These are phyloP conservation scores for Zaprionus tsacasi DNA, from an alignment of 1,140 invertebrate genomes.

Conservation along the genomic window DNA sequence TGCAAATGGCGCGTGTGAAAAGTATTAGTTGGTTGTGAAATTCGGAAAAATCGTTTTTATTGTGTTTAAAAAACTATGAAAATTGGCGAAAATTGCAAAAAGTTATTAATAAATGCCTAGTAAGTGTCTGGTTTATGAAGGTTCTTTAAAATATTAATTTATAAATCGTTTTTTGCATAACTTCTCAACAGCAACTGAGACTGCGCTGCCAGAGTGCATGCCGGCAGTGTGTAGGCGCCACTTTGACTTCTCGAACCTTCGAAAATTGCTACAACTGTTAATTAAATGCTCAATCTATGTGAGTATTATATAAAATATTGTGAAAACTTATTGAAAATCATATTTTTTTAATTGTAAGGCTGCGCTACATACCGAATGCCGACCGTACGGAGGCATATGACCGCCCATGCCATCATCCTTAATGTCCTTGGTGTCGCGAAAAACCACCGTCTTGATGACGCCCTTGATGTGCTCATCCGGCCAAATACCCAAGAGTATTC, in stretches of 20 bases:
- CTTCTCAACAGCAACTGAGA: not conserved
- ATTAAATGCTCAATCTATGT: not conserved
- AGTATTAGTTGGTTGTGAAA: not conserved
- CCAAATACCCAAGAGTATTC: slow-evolving; percentile 95
- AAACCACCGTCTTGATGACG: slow-evolving; percentile 95
- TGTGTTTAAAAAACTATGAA: not conserved
- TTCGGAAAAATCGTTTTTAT: not conserved
- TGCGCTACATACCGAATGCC: slow-evolving; percentile 79
- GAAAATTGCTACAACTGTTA: too few species aligned
- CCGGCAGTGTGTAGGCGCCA: not conserved
- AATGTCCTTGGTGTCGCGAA: slow-evolving; percentile 91
- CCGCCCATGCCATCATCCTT: slow-evolving; percentile 87
- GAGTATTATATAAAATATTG: not conserved
- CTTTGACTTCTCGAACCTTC: not conserved
- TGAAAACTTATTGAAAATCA: not conserved
- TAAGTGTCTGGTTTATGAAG: not conserved
- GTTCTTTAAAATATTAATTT: not conserved
- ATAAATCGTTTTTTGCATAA: not conserved
- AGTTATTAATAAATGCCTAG: not conserved
- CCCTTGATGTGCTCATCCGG: slow-evolving; percentile 96
- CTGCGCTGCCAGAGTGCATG: not conserved
- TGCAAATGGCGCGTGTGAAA: not conserved
- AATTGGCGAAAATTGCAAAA: not conserved
- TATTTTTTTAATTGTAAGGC: not conserved
- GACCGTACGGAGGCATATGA: slow-evolving; percentile 75